Evolutionary conservation across 2,113 vertebrate genomes (phyloP), one percentile per base, ranked within the genome.

Genomic region (Toxotes jaculatrix): DNA sequence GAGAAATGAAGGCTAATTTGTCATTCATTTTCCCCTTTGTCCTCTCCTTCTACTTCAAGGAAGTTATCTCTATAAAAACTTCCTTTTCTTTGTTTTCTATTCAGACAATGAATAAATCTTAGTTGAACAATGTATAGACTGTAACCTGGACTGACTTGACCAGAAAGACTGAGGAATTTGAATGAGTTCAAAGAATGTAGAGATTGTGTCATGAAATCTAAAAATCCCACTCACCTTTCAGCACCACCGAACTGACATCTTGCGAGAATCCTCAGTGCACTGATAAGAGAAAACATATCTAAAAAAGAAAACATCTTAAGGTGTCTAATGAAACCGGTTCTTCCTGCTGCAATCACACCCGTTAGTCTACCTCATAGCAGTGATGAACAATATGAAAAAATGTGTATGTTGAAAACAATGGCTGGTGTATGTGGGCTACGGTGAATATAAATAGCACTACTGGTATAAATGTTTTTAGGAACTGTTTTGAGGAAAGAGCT

Each of bases 191-290:
- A 63, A 31, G 0, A 61, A 34, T 74, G 4, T 65, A 31, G 71
- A 43, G 9, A 19, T 36, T 36, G 27, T 42, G 32, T 17, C 4
- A 49, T 14, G 42, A 61, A 69, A 79, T 65, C n/a, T 27, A 42
- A 42, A 61, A 69, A 23, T 27, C 3, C 34, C n/a, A 73, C 81
- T 77, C 21, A 82, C 78, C 71, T 69, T 32, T 82, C n/a, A 56
- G 27, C 17, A 34, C 5, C 14, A 57, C 1, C 56, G 12, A 17
- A 14, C 21, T 5, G n/a, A 23, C 10, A 49, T 68, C 55, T 59
- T 66, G 17, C 6, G 0, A 14, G 3, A 60, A 62, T 81, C n/a
- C 40, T 71, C 31, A 0, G 61, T 63, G 47, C 61, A 42, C 31
- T 32, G 5, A 31, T 42, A 56, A 47, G n/a, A 3, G 0, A 56